These are phyloP conservation scores for Pseudomugil tenellus DNA, from an alignment of 2,797 vertebrate species.

Conservation along the genomic window DNA sequence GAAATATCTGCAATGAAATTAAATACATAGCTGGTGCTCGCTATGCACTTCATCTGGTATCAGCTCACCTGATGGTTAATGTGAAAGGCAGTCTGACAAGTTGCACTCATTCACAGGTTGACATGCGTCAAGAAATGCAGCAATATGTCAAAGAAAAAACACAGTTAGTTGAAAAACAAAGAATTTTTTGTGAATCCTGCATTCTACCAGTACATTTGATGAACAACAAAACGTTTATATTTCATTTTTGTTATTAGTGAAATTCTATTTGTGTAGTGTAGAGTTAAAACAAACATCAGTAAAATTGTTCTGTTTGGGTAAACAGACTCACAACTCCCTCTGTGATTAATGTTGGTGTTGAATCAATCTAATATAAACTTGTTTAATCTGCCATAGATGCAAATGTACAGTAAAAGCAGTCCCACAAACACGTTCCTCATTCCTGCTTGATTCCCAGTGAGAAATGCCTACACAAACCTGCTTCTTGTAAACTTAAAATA, in stretches of 20 bases:
- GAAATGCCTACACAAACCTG: not conserved
- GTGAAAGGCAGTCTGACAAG: not conserved
- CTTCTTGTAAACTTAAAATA: conserved; percentile 12
- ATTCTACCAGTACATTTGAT: too few relatives aligned
- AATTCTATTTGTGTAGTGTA: not conserved
- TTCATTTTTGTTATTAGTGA: not conserved
- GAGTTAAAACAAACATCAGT: not conserved
- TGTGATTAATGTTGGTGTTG: not conserved
- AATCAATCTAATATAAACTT: not conserved
- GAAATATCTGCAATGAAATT: not conserved
- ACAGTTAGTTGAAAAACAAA: not conserved
- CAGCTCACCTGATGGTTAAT: not conserved
- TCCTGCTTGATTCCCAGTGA: not conserved
- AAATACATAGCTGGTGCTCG: not conserved
- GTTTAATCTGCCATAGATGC: not conserved
- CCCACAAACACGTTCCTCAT: not conserved
- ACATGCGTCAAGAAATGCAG: not conserved
- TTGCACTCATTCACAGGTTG: not conserved
- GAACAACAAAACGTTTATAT: not conserved
- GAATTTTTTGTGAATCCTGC: not conserved
- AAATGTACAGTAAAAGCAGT: not conserved
- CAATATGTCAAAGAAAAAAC: not conserved
- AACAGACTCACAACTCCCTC: not conserved
- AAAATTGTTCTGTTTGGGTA: conserved; percentile 1
- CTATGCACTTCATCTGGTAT: not conserved